phyloP scores from a whole-genome alignment of 2,113 vertebrate species.

The Eptesicus fuscus region DNA sequence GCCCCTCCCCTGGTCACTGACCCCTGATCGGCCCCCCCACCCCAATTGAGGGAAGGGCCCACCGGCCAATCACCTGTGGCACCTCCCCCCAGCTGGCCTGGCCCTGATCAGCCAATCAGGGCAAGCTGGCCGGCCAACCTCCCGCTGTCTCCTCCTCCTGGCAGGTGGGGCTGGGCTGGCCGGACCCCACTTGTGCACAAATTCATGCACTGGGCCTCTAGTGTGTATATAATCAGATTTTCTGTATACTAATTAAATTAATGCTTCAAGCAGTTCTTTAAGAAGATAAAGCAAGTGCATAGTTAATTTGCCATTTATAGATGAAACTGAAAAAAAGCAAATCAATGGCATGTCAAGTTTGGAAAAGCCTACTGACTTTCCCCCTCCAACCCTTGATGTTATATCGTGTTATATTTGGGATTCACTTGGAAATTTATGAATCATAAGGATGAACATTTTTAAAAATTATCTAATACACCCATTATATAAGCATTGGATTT shows the following conservation, averaged over 20 bases:
- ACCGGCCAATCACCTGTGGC: no score
- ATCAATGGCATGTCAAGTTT: not conserved
- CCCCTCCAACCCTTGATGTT: not conserved
- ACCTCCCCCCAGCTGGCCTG: no score
- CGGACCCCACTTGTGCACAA: no score
- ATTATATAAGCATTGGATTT: conserved; percentile 23
- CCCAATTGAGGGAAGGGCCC: no score
- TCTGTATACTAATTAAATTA: not conserved
- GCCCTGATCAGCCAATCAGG: no score
- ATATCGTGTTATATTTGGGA: not conserved
- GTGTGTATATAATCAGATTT: not conserved
- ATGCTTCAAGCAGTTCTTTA: not conserved
- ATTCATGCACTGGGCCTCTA: no score
- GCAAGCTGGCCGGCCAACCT: no score
- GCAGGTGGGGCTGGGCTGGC: no score
- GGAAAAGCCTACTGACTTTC: not conserved
- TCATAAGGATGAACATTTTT: not conserved
- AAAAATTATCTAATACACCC: not conserved
- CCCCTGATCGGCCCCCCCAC: no score
- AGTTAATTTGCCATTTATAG: not conserved
- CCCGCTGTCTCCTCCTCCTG: no score
- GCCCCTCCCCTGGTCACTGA: no score
- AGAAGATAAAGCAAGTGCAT: not conserved
- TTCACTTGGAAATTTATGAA: not conserved
- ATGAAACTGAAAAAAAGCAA: not conserved